Percentiles rank a stretch among this genome's conserved stretches.
Evolutionary conservation across 2,113 vertebrate genomes (phyloP).

Genomic region (Crotophaga sulcirostris): DNA sequence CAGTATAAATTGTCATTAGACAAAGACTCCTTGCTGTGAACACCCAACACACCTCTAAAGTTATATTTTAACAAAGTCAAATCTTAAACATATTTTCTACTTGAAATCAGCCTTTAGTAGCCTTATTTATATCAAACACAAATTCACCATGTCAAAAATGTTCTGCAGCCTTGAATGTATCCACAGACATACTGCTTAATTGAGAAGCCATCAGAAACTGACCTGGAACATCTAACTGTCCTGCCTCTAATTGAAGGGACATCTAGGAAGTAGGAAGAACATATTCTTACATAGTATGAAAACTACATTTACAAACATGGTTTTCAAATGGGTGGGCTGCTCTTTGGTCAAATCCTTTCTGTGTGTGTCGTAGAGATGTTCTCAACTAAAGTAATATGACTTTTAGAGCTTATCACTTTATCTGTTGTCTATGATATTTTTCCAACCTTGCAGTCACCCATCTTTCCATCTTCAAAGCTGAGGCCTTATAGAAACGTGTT

Average conservation of each 20-base stretch:
- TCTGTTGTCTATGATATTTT: background rate
- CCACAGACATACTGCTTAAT: fast-evolving
- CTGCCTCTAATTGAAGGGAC: background rate
- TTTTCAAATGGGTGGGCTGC: background rate
- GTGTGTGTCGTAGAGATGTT: background rate
- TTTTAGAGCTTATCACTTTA: background rate
- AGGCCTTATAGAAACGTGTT: background rate
- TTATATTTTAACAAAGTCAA: background rate
- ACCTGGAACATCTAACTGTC: background rate
- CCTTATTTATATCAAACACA: background rate
- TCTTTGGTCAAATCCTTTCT: background rate
- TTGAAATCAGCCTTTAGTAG: background rate
- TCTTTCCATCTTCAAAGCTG: background rate
- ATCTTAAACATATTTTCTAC: background rate
- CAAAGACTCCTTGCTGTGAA: background rate
- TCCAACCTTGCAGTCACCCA: background rate
- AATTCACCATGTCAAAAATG: background rate
- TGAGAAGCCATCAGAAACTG: background rate
- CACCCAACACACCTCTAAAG: background rate
- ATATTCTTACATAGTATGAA: background rate
- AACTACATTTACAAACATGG: background rate
- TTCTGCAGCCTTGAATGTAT: background rate
- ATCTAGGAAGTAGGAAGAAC: background rate
- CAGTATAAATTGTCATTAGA: background rate
- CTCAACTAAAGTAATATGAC: background rate